phyloP scores from a whole-genome alignment of 2,888 invertebrate genomes.

The Eupithecia tripunctaria region DNA sequence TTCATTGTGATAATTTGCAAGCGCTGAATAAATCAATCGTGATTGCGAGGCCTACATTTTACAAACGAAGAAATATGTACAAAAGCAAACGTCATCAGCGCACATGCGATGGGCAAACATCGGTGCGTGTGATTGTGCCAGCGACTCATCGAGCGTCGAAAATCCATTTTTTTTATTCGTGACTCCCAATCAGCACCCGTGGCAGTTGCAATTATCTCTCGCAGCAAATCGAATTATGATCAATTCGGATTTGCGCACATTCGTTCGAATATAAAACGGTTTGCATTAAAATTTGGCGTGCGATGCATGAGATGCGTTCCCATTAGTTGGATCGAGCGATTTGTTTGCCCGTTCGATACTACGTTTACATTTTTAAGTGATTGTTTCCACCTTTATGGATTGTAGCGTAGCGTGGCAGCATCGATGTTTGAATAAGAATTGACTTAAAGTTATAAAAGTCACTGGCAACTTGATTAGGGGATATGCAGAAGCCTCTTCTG shows the following conservation, averaged over 20 bases:
- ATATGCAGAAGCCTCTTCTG: neutral
- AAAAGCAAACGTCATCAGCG: constrained; percentile 79
- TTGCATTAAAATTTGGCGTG: constrained; percentile 83
- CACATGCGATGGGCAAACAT: constrained; percentile 71
- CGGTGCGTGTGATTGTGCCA: constrained; percentile 76
- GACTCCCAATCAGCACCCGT: constrained; percentile 81
- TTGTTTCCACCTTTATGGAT: neutral
- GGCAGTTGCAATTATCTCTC: constrained; percentile 84
- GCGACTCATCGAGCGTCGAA: constrained; percentile 49
- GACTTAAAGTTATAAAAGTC: neutral
- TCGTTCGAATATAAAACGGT: constrained; percentile 84
- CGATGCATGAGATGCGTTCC: constrained; percentile 82
- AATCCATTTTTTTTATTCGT: constrained; percentile 71
- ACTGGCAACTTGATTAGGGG: neutral
- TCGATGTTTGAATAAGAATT: neutral
- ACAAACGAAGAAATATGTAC: constrained; percentile 62
- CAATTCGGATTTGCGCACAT: constrained; percentile 85
- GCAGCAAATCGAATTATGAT: constrained; percentile 84
- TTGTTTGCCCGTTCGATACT: constrained; percentile 69
- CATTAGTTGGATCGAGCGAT: constrained; percentile 76
- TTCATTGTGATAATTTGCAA: constrained; percentile 31
- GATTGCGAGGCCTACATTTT: constrained; percentile 41
- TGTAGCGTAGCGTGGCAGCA: neutral
- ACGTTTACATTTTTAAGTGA: constrained; percentile 67
- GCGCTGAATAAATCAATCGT: constrained; percentile 29